A percentile compares a stretch with the other conserved stretches of the same genome.
These are phyloP conservation scores for Anseranas semipalmata DNA, from an alignment of 2,113 vertebrate genomes.

Conservation along the genomic window DNA sequence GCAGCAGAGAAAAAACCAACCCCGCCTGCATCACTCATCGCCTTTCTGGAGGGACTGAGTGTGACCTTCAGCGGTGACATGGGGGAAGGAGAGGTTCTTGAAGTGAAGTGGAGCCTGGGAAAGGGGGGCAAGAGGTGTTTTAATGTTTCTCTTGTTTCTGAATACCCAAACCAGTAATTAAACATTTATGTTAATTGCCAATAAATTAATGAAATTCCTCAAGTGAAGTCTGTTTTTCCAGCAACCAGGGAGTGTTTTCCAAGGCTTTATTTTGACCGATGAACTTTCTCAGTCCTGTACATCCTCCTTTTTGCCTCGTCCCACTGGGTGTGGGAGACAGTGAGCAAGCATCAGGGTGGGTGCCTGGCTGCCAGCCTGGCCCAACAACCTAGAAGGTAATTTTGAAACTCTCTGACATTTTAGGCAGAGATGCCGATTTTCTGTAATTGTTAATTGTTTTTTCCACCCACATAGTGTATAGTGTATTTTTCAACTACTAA, in stretches of 20 bases:
- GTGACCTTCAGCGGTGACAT: background rate
- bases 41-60: background rate
- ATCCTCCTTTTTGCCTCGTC: background rate
- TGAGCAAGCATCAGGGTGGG: background rate
- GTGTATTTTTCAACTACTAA: background rate
- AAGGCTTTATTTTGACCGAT: background rate
- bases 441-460: background rate
- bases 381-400: background rate
- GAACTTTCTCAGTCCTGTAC: background rate
- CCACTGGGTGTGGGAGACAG: accelerated
- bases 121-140: background rate
- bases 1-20: background rate
- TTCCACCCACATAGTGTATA: background rate
- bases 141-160: background rate
- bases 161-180: background rate
- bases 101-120: background rate
- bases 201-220: background rate
- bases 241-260: background rate
- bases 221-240: background rate
- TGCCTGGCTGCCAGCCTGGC: background rate
- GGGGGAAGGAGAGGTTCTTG: background rate
- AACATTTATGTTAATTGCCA: background rate
- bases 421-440: background rate
- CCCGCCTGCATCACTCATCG: background rate
- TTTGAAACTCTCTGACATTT: background rate